phyloP scores from a whole-genome alignment of 2,888 invertebrate genomes.

The Octonoba sinensis region DNA sequence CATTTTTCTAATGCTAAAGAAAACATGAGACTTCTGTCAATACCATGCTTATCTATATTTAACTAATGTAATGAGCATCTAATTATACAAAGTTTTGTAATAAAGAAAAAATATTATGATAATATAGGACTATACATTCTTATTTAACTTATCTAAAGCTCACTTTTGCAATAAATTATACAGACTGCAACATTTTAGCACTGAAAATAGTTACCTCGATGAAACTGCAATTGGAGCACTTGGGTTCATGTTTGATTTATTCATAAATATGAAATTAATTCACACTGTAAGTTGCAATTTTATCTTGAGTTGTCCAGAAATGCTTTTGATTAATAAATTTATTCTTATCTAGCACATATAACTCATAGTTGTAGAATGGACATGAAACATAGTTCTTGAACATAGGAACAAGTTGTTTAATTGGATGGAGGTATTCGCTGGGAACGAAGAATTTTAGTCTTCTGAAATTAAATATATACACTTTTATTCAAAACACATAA shows the following conservation, averaged over 20 bases:
- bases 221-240: constrained; percentile 43
- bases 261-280: constrained; percentile 24
- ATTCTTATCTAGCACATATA: too few relatives aligned
- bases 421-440: constrained; percentile 77
- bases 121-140: constrained; percentile 21
- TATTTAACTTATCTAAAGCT: constrained; percentile 6
- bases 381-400: neutral
- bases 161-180: constrained; percentile 9
- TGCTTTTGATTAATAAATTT: too few relatives aligned
- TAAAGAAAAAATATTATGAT: constrained; percentile 16
- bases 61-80: too few relatives aligned
- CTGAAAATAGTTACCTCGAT: constrained; percentile 50
- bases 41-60: too few relatives aligned
- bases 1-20: constrained; percentile 24
- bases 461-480: constrained; percentile 76
- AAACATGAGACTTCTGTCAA: neutral
- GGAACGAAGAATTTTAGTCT: constrained; percentile 82
- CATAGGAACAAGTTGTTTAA: constrained; percentile 37
- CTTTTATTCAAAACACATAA: too few relatives aligned
- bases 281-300: too few relatives aligned
- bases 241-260: constrained; percentile 38
- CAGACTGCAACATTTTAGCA: constrained; percentile 19
- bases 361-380: constrained; percentile 2
- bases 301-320: too few relatives aligned
- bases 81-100: neutral